Conservation (phyloP, 2,888 invertebrate genomes). For the Troides helena region DNA sequence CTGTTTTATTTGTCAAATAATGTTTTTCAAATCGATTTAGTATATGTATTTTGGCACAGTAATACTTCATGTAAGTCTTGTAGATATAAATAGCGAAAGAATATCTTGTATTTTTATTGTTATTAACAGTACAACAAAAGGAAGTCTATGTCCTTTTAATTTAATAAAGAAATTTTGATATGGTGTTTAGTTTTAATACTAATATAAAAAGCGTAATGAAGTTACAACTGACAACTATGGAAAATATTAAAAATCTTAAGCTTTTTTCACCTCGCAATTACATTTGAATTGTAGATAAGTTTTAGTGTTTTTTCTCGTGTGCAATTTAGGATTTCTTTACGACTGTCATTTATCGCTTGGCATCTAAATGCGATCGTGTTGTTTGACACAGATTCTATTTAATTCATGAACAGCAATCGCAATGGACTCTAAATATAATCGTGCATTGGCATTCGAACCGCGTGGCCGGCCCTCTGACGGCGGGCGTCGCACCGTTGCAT, state of each 20-base stretch:
- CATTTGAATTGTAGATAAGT: neutral
- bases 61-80: too few species aligned
- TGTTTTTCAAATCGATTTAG: neutral
- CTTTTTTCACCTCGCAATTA: too few species aligned
- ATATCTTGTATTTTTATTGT: too few species aligned
- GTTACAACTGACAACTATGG: too few species aligned
- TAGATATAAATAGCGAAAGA: too few species aligned
- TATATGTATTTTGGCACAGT: too few species aligned
- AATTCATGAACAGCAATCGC: conserved; percentile 61
- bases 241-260: too few species aligned
- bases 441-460: conserved; percentile 63
- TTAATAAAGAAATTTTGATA: too few species aligned
- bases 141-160: too few species aligned
- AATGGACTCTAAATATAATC: conserved; percentile 66
- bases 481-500: conserved; percentile 56
- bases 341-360: neutral
- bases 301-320: neutral
- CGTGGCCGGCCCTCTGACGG: conserved; percentile 51
- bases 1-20: conserved; percentile 16
- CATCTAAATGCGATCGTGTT: conserved; percentile 18
- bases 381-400: conserved; percentile 63
- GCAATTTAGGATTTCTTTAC: conserved; percentile 9
- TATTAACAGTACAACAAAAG: too few species aligned
- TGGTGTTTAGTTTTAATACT: too few species aligned
- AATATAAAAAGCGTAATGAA: too few species aligned